Percentiles rank a stretch among this genome's conserved stretches.
phyloP scores from a whole-genome alignment of 2,888 invertebrate species.

The Andrena chrysosceles region DNA sequence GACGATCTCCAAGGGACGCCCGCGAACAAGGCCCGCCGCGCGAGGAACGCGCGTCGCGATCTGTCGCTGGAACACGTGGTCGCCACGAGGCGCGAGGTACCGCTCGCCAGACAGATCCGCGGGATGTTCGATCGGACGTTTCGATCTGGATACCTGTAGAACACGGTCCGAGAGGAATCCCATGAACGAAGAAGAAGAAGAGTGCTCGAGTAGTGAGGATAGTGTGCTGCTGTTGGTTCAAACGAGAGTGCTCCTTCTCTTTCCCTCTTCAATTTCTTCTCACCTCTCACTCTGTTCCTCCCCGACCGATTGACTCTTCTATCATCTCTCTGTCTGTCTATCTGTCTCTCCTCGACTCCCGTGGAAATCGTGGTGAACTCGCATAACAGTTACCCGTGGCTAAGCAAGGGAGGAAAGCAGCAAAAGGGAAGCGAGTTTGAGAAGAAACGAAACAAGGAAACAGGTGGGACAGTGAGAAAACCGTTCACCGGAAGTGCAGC shows the following conservation, averaged over 20 bases:
- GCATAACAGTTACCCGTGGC: constrained; percentile 1
- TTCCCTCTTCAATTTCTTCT: constrained; percentile 12
- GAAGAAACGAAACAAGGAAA: constrained; percentile 7
- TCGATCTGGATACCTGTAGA: constrained; percentile 51
- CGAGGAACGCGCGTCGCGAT: constrained; percentile 41
- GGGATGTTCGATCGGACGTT: constrained; percentile 74
- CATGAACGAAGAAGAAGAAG: constrained; percentile 47
- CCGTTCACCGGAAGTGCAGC: constrained; percentile 56
- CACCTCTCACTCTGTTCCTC: constrained; percentile 41
- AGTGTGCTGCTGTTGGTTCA: constrained; percentile 66
- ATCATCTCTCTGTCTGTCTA: constrained; percentile 3
- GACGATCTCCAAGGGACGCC: neutral
- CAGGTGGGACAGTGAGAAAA: constrained; percentile 63
- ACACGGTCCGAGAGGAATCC: constrained; percentile 1
- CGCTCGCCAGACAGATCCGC: constrained; percentile 8
- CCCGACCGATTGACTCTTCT: constrained; percentile 18
- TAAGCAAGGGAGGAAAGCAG: neutral
- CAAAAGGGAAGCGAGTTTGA: neutral
- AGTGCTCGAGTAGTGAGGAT: constrained; percentile 68
- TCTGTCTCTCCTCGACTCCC: constrained; percentile 7
- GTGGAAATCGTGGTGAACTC: constrained; percentile 41
- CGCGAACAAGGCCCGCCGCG: constrained; percentile 3
- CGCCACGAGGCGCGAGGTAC: constrained; percentile 63
- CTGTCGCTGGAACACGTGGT: constrained; percentile 62
- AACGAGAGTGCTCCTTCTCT: constrained; percentile 51